Evolutionary conservation across 2,888 invertebrate genomes (phyloP).

Genomic region (Mantis religiosa): DNA sequence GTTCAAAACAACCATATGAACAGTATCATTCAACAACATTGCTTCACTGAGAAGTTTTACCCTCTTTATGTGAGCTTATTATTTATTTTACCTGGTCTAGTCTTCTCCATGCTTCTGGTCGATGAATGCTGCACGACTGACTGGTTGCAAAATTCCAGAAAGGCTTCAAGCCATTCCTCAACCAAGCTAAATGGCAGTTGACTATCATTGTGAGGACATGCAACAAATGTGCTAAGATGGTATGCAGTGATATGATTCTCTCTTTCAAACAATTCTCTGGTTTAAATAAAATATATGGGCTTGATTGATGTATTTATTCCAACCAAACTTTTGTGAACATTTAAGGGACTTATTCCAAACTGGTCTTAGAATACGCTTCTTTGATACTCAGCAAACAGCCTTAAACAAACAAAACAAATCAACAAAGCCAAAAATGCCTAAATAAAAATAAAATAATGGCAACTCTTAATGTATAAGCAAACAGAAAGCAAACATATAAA

Average conservation of each 20-base stretch:
- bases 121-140: neutral
- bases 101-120: neutral
- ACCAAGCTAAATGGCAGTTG: neutral
- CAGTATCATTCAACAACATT: neutral
- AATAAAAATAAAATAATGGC: slow-evolving; percentile 5
- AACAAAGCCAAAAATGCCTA: neutral
- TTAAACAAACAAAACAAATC: neutral
- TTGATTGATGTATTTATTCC: neutral
- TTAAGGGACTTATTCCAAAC: no score
- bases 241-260: neutral
- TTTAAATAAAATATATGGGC: neutral
- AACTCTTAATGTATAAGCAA: neutral
- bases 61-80: neutral
- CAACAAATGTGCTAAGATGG: neutral
- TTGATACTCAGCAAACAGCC: neutral
- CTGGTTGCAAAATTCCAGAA: neutral
- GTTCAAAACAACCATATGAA: no score
- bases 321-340: neutral
- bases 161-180: neutral
- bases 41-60: neutral
- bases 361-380: neutral
- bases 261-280: neutral
- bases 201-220: neutral
- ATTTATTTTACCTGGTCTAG: neutral
- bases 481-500: neutral